Evolutionary conservation across 2,888 invertebrate genomes (phyloP), one percentile per base, ranked within the genome.

Genomic region (Danaus chrysippus): DNA sequence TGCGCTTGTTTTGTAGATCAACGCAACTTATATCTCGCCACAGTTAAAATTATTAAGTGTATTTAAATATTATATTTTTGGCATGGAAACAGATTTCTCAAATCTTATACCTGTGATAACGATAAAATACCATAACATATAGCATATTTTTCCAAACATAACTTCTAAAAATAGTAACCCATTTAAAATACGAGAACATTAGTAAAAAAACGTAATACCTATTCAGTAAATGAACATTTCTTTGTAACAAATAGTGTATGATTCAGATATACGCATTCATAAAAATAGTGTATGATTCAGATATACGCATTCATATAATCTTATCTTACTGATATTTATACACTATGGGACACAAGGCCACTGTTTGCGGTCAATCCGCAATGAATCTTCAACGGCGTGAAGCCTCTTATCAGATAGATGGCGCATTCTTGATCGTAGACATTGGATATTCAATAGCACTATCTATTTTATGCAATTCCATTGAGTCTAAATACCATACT

Each of bases 361-460:
- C 61, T 61, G 59, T 58, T 59, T 55, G 59, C 63, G 64, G 83
- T 82, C 84, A 81, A 83, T 85, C 81, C 81, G 81, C 83, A 81
- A 83, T 83, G 83, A 76, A 79, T 80, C 77, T 77, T 68, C 70
- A 69, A 71, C 61, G 68, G 76, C 79, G 77, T 76, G 79, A 76
- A 79, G 73, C 79, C 64, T 76, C 77, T 84, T 87, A 87, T 87
- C 87, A 72, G 76, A 74, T 71, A 71, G 72, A 86, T 87, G 83
- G 81, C 78, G 83, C 86, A 83, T 82, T 82, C 80, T 77, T 77
- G 78, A 79, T 78, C 75, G 67, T 70, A 68, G 69, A 72, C 78
- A 68, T 61, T 59, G 56, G 61, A 65, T 67, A 68, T 64, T 68
- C 58, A 67, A 67, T 65, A 65, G 65, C 59, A 12, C 56, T 65